A percentile compares a stretch with the other conserved stretches of the same genome.
phyloP scores from a whole-genome alignment of 2,888 invertebrate genomes.

The Rhamphomyia laevipes region DNA sequence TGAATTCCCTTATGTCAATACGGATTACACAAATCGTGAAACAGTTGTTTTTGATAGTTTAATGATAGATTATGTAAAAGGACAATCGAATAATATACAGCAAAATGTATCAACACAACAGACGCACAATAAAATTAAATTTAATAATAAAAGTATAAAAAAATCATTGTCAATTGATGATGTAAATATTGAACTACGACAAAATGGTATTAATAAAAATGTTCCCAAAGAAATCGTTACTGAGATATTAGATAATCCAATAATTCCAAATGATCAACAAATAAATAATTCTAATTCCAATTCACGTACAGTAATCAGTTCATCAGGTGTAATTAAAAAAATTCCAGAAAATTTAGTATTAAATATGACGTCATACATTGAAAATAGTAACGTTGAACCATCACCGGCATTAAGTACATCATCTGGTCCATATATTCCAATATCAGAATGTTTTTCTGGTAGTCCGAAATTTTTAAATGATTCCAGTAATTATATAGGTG shows the following conservation, averaged over 20 bases:
- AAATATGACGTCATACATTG: constrained; percentile 27
- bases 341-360: constrained; percentile 37
- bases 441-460: constrained; percentile 86
- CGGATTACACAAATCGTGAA: constrained; percentile 33
- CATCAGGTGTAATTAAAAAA: constrained; percentile 23
- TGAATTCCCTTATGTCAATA: constrained; percentile 32
- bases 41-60: constrained; percentile 28
- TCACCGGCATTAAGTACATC: constrained; percentile 51
- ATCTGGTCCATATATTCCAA: constrained; percentile 81
- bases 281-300: no score
- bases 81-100: not conserved
- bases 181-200: no score
- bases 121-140: not conserved
- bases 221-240: not conserved
- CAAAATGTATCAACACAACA: not conserved
- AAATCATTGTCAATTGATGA: not conserved
- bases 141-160: not conserved
- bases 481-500: constrained; percentile 14
- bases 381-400: constrained; percentile 38
- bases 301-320: no score
- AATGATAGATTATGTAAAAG: constrained; percentile 1
- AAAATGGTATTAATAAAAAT: not conserved
- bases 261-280: constrained; percentile 13
- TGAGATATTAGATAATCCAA: not conserved
- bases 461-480: constrained; percentile 35